Conservation (phyloP, 2,113 vertebrate species). For the Struthio camelus region DNA sequence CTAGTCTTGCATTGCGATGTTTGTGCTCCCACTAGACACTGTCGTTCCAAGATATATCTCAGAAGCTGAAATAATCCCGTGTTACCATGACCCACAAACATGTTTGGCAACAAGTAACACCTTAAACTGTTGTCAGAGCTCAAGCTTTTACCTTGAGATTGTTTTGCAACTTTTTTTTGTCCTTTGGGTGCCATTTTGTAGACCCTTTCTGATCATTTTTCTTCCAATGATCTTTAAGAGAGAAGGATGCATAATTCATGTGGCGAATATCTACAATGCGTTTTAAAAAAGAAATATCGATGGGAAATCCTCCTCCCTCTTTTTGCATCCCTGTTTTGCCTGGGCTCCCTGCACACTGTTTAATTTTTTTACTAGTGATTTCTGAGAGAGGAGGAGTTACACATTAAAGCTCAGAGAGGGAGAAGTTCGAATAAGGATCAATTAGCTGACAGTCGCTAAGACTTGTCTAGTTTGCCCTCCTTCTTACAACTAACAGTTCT, state of each 20-base stretch:
- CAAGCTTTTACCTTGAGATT: neutral
- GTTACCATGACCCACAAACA: neutral
- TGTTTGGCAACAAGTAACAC: neutral
- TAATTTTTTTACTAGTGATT: neutral
- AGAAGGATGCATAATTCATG: neutral
- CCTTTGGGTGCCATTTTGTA: neutral
- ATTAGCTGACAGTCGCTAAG: neutral
- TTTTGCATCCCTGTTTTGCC: neutral
- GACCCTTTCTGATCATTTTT: neutral
- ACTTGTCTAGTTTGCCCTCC: neutral
- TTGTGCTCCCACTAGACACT: neutral
- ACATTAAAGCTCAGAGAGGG: neutral
- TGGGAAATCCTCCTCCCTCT: neutral
- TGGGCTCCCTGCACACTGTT: neutral
- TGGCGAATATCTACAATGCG: neutral
- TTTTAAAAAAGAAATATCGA: neutral
- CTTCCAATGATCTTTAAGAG: neutral
- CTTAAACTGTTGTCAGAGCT: neutral
- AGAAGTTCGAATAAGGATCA: neutral
- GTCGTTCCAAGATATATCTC: neutral
- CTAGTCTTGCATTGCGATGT: rapidly evolving
- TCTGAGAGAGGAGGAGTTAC: neutral
- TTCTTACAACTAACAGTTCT: neutral
- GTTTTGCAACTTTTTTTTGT: neutral
- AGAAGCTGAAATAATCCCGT: neutral